A percentile compares a stretch with the other conserved stretches of the same genome.
These are phyloP conservation scores for Alethe diademata DNA, from an alignment of 2,113 vertebrate genomes.

Conservation along the genomic window DNA sequence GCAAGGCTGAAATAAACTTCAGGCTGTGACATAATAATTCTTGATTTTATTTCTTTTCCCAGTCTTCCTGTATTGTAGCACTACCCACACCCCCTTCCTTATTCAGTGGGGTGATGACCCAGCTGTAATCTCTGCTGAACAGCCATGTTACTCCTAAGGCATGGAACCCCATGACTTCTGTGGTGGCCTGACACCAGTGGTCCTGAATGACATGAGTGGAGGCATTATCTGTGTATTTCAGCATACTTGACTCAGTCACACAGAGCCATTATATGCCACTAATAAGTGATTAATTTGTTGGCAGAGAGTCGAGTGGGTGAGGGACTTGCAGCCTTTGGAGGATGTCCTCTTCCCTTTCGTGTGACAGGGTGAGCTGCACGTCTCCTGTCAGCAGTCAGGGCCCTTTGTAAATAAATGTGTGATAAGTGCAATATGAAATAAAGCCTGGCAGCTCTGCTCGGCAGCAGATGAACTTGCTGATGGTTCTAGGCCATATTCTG, in stretches of 20 bases:
- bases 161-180: not conserved
- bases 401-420: not conserved
- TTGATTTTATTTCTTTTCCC: not conserved
- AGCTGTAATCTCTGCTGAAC: not conserved
- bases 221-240: not conserved
- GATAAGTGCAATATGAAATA: not conserved
- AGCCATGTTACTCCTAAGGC: not conserved
- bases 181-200: not conserved
- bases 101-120: not conserved
- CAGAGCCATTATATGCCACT: not conserved
- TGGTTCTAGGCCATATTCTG: not conserved
- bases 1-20: not conserved
- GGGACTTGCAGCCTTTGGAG: not conserved
- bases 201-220: not conserved
- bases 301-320: not conserved
- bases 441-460: not conserved
- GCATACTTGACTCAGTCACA: not conserved
- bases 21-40: not conserved
- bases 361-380: not conserved
- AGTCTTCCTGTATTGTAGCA: fast-evolving
- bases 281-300: not conserved
- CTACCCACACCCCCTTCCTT: not conserved
- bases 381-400: not conserved
- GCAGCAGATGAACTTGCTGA: not conserved
- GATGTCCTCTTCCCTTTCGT: not conserved